These are phyloP conservation scores for Amphimedon queenslandica DNA, from an alignment of 37 sponge, comb jelly and placozoan genomes.

Conservation along the genomic window DNA sequence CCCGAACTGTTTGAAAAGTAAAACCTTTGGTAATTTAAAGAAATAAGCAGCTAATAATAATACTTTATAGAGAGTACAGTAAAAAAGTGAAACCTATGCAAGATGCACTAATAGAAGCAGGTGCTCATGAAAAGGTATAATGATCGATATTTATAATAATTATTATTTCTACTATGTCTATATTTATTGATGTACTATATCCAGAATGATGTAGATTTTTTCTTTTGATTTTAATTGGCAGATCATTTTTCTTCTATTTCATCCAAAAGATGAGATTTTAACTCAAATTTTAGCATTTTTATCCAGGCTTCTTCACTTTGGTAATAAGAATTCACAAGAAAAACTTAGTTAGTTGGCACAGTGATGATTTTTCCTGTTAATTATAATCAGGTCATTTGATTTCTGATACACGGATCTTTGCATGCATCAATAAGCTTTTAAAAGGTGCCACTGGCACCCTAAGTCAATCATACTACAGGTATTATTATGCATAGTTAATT, in stretches of 20 bases:
- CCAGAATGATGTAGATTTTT: too few relatives aligned
- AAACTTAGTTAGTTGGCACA: neutral
- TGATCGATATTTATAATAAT: too few relatives aligned
- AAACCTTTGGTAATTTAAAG: too few relatives aligned
- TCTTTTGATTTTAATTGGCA: too few relatives aligned
- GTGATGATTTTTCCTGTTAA: too few relatives aligned
- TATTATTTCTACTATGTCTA: too few relatives aligned
- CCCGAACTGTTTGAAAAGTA: neutral
- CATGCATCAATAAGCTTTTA: neutral
- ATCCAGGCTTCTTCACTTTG: neutral
- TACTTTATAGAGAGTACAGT: neutral
- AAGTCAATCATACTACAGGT: neutral
- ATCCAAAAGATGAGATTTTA: neutral
- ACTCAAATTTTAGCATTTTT: neutral
- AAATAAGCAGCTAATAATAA: too few relatives aligned
- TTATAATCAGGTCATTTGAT: too few relatives aligned
- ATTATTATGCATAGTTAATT: too few relatives aligned
- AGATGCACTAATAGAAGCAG: neutral
- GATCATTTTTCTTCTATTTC: neutral
- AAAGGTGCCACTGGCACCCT: neutral
- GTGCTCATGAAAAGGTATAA: conserved; percentile 4
- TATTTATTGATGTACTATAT: too few relatives aligned
- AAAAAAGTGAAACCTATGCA: neutral
- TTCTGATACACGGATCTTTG: neutral
- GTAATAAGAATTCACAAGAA: neutral